phyloP scores from a whole-genome alignment of 2,797 vertebrate genomes.

The Kryptolebias ocellatus region DNA sequence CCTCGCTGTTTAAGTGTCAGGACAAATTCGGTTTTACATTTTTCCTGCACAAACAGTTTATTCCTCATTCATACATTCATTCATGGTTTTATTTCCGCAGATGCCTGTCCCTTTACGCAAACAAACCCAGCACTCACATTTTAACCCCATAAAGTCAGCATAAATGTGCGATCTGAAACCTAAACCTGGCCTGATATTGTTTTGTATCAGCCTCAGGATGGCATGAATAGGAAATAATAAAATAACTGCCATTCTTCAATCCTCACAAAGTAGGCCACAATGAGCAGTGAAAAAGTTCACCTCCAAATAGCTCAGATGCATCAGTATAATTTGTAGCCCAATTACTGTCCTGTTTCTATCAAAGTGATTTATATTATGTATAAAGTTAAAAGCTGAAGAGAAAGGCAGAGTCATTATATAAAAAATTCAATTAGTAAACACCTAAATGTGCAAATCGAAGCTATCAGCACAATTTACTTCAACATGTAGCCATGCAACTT shows the following conservation, averaged over 20 bases:
- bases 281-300: slow-evolving; percentile 18
- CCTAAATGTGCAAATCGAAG: neutral
- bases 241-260: slow-evolving; percentile 19
- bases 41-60: slow-evolving; percentile 52
- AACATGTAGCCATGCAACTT: neutral
- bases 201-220: slow-evolving; percentile 22
- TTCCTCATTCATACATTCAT: slow-evolving; percentile 60
- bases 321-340: slow-evolving; percentile 44
- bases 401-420: slow-evolving; percentile 26
- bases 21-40: slow-evolving; percentile 65
- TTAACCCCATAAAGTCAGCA: slow-evolving; percentile 7
- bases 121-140: slow-evolving; percentile 22
- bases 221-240: slow-evolving; percentile 1
- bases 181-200: neutral
- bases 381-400: slow-evolving; percentile 18
- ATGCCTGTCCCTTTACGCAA: slow-evolving; percentile 12
- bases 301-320: slow-evolving; percentile 51
- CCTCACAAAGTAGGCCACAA: slow-evolving; percentile 48
- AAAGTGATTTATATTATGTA: slow-evolving; percentile 18
- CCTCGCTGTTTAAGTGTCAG: slow-evolving; percentile 71
- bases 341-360: slow-evolving; percentile 38
- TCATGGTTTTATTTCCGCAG: slow-evolving; percentile 52
- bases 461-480: neutral
- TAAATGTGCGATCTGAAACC: neutral
- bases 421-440: slow-evolving; percentile 4